A percentile compares a stretch with the other conserved stretches of the same genome.
phyloP scores from a whole-genome alignment of 2,888 invertebrate species.

The Trachelus stipa region DNA sequence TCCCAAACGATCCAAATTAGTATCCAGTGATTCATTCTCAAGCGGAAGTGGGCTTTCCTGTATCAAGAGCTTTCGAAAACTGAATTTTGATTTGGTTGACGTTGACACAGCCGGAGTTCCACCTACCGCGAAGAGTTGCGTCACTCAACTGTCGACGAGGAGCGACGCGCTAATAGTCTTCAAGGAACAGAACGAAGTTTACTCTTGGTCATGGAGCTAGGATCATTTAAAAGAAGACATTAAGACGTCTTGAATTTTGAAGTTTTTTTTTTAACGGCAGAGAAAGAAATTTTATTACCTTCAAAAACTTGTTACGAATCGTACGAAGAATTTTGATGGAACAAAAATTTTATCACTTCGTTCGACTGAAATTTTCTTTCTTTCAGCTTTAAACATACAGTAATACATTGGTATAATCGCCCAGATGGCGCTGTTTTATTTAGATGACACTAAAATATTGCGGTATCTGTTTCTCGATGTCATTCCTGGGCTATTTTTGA shows the following conservation, averaged over 20 bases:
- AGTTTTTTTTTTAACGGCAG: not conserved
- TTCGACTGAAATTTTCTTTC: not conserved
- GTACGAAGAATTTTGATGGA: not conserved
- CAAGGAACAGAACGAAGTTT: not conserved
- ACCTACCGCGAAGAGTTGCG: conserved; percentile 7
- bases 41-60: conserved; percentile 1
- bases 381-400: conserved; percentile 2
- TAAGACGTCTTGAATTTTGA: not conserved
- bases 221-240: not conserved
- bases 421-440: conserved; percentile 37
- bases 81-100: not conserved
- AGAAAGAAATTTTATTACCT: not conserved
- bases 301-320: not conserved
- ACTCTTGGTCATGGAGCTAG: not conserved
- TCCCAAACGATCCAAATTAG: not conserved
- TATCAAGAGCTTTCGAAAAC: not conserved
- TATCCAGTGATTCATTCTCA: not conserved
- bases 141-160: conserved; percentile 8
- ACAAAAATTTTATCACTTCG: not conserved
- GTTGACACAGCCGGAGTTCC: conserved; percentile 6
- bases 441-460: conserved; percentile 44
- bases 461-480: conserved; percentile 44
- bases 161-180: conserved; percentile 5
- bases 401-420: conserved; percentile 41
- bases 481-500: conserved; percentile 45